Base-by-base conservation (phyloP, 1,140 invertebrate species). In the Trachymyrmex septentrionalis region DNA sequence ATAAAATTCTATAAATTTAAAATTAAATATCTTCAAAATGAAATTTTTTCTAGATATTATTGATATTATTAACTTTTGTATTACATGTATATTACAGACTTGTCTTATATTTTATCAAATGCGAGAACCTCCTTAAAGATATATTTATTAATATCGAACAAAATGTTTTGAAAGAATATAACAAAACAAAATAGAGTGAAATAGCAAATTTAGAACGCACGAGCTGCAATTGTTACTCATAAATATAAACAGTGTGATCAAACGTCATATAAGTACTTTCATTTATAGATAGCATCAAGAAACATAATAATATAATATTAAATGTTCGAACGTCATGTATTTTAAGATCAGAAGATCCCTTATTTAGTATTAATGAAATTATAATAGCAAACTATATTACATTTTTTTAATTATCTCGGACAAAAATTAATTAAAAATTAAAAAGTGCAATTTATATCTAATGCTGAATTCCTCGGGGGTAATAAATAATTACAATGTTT, bases 111-210 rank as follows among this genome's bases (percentile, higher is more conserved):
- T 34, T 34, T 5, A 6, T 34, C 30, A 34, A 34, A 34, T 5
- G 30, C 5, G 30, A 34, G 30, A 34, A 34, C 5, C 30, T 34
- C 4, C 30, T 34, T 34, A 34, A 44, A 48, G 19, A 19, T 14
- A 64, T 16, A 48, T 66, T 77, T 77, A 48, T 30, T 30, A 3
- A 48, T 48, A 4, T 14, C 10, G 6, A 50, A n/a, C 12, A 66
- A 64, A 64, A 66, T 48, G 38, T 66, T 19, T 50, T 12, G n/a
- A 63, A 77, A 77, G 16, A 76, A 21, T 16, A 5, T 27, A 76
- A 75, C 16, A 38, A 61, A 6, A 53, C 71, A 73, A 57, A 1
- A 27, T 24, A 59, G 5, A 53, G 19, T 19, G 1, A 16, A 63
- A 19, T 63, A 10, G 19, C 6, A 77, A 77, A 44, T 63, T 77